A percentile compares a stretch with the other conserved stretches of the same genome.
These are phyloP conservation scores for Blastomussa wellsi DNA, from an alignment of 92 coral and sea anemone genomes.

Conservation along the genomic window DNA sequence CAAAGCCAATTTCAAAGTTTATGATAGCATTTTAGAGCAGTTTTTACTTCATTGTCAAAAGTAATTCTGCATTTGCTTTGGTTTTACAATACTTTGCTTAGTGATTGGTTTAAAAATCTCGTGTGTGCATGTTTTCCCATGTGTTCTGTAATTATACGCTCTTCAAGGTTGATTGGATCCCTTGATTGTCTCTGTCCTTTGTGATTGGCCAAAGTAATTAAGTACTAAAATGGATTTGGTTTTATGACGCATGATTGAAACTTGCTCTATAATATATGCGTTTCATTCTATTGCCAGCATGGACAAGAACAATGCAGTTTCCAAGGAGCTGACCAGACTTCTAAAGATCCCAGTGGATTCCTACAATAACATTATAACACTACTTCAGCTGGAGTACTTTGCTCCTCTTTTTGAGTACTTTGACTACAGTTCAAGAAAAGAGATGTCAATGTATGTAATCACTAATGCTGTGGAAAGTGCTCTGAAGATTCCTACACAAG, in stretches of 20 bases:
- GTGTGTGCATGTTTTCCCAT: neutral
- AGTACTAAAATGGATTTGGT: too few species aligned
- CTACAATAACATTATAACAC: constrained; percentile 85
- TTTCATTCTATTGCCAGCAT: constrained; percentile 71
- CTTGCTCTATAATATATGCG: too few species aligned
- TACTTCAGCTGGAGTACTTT: constrained; percentile 83
- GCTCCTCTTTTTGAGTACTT: constrained; percentile 89
- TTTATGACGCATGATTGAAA: too few species aligned
- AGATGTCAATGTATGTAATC: constrained; percentile 88
- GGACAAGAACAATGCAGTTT: constrained; percentile 95
- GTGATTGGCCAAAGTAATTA: too few species aligned
- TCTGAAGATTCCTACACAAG: constrained; percentile 82
- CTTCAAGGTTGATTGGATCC: too few species aligned
- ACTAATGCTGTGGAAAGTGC: constrained; percentile 95
- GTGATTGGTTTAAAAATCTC: too few species aligned
- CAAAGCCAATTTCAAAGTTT: neutral
- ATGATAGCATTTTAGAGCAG: neutral
- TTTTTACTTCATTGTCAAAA: too few species aligned
- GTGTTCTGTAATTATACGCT: too few species aligned
- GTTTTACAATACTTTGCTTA: too few species aligned
- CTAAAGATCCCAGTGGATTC: constrained; percentile 96
- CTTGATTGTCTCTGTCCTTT: too few species aligned
- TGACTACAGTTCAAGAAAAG: constrained; percentile 85
- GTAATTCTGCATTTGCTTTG: too few species aligned
- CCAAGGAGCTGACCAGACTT: constrained; percentile 87